Conservation (phyloP, 2,113 vertebrate genomes). For the Atherinomorus stipes region DNA sequence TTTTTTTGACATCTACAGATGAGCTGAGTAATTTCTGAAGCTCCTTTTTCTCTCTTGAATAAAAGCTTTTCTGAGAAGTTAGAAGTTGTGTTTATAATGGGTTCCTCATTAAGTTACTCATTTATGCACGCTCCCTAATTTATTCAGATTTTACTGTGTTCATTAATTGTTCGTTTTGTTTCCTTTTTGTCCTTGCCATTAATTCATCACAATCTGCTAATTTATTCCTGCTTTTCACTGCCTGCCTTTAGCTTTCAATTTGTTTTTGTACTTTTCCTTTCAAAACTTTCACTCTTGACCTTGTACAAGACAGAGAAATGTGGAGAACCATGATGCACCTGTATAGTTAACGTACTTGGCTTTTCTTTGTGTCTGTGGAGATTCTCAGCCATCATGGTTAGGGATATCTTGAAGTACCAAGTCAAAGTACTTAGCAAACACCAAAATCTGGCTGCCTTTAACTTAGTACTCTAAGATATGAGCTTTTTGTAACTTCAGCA, state of each 20-base stretch:
- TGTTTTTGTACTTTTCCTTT: slow-evolving; percentile 44
- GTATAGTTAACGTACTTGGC: slow-evolving; percentile 55
- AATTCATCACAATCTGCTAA: slow-evolving; percentile 51
- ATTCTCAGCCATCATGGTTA: slow-evolving; percentile 45
- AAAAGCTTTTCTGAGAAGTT: slow-evolving; percentile 44
- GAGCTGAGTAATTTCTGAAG: slow-evolving; percentile 6
- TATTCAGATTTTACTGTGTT: slow-evolving; percentile 57
- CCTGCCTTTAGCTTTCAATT: slow-evolving; percentile 50
- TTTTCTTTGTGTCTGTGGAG: slow-evolving; percentile 46
- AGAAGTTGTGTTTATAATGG: slow-evolving; percentile 35
- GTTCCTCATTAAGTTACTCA: slow-evolving; percentile 24
- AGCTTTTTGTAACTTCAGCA: slow-evolving; percentile 61
- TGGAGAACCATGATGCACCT: slow-evolving; percentile 55
- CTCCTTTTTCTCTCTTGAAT: slow-evolving; percentile 4
- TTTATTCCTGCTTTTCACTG: slow-evolving; percentile 51
- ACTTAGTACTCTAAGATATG: slow-evolving; percentile 45
- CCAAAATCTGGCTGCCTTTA: slow-evolving; percentile 34
- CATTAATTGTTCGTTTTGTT: slow-evolving; percentile 59
- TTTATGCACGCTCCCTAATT: slow-evolving; percentile 51
- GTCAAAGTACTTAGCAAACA: slow-evolving; percentile 41
- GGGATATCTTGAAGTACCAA: slow-evolving; percentile 31
- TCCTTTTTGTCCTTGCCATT: slow-evolving; percentile 49
- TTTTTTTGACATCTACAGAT: slow-evolving; percentile 18
- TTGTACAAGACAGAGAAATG: slow-evolving; percentile 55
- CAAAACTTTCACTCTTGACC: slow-evolving; percentile 53